Base-by-base conservation (phyloP, 2,888 invertebrate genomes). In the Litoditis marina region DNA sequence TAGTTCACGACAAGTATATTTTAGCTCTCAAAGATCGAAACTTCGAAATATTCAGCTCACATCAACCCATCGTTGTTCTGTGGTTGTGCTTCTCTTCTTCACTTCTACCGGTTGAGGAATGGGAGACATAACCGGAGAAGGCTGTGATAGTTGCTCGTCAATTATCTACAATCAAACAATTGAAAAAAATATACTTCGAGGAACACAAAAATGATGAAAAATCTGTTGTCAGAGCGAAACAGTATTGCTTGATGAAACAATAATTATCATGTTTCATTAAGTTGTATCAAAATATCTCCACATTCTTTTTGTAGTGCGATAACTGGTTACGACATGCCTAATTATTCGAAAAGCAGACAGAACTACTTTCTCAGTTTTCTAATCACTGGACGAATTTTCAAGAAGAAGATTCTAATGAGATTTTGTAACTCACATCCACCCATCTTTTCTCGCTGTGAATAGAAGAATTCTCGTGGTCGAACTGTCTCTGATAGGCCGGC, bases 1-100 rank as follows among this genome's bases (percentile, higher is more conserved):
- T n/a, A n/a, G n/a, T n/a, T n/a, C n/a, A n/a, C n/a, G n/a, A n/a
- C n/a, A n/a, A n/a, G n/a, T n/a, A n/a, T n/a, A n/a, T n/a, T n/a
- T n/a, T n/a, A n/a, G n/a, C n/a, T n/a, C n/a, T n/a, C n/a, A n/a
- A n/a, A n/a, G n/a, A n/a, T n/a, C n/a, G n/a, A n/a, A n/a, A n/a
- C n/a, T n/a, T n/a, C n/a, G n/a, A n/a, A n/a, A n/a, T 11, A 31
- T 51, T 30, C 5, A 1, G 4, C 34, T 53, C 28, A 63, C 63
- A 55, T 73, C 73, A 51, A 73, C 69, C 68, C 69, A 73, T 57
- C 73, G 55, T 13, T 73, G 73, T 28, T 72, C 65, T 0, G 62
- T 67, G 39, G 67, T 67, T 19, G 64, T 67, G 30, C 60, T 63
- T 31, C 44, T 60, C 25, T 34, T 52, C 34, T 34, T 52, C 1